Conservation (phyloP, 92 coral and sea anemone species). For the Pocillopora grandis region DNA sequence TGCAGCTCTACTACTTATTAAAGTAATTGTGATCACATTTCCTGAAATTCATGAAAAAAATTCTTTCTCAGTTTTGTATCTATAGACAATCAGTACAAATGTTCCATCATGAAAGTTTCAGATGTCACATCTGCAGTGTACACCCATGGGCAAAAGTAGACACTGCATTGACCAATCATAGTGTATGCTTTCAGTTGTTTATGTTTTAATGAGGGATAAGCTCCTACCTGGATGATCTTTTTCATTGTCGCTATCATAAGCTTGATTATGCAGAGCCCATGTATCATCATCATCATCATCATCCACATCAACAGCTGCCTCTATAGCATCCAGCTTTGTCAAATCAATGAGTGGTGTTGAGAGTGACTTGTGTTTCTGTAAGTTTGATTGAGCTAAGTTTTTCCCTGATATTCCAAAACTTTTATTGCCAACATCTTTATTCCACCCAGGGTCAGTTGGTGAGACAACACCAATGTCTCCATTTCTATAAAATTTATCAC, state of each 20-base stretch:
- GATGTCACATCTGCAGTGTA: too few species aligned
- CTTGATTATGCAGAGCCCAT: slow-evolving; percentile 67
- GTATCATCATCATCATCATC: slow-evolving; percentile 36
- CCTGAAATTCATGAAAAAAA: too few species aligned
- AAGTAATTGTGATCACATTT: too few species aligned
- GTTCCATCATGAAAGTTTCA: too few species aligned
- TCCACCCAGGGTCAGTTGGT: slow-evolving; percentile 47
- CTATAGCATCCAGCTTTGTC: slow-evolving; percentile 70
- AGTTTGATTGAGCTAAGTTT: slow-evolving; percentile 61
- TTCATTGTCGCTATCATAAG: slow-evolving; percentile 75
- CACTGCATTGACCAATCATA: too few species aligned
- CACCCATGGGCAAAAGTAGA: too few species aligned
- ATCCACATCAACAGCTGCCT: slow-evolving; percentile 48
- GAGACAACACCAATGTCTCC: slow-evolving; percentile 34
- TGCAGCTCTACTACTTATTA: too few species aligned
- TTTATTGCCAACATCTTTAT: slow-evolving; percentile 33
- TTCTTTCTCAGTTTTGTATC: too few species aligned
- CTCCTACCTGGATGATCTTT: slow-evolving; percentile 33
- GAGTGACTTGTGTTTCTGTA: slow-evolving; percentile 78
- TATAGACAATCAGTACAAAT: too few species aligned
- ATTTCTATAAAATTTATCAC: slow-evolving; percentile 29
- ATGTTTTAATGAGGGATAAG: background rate
- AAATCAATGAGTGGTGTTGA: slow-evolving; percentile 87
- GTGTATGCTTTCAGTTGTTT: too few species aligned
- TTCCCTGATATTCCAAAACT: slow-evolving; percentile 37